Evolutionary conservation across 2,797 vertebrate genomes (phyloP).

Genomic region (Scolopax bukidnonensis): DNA sequence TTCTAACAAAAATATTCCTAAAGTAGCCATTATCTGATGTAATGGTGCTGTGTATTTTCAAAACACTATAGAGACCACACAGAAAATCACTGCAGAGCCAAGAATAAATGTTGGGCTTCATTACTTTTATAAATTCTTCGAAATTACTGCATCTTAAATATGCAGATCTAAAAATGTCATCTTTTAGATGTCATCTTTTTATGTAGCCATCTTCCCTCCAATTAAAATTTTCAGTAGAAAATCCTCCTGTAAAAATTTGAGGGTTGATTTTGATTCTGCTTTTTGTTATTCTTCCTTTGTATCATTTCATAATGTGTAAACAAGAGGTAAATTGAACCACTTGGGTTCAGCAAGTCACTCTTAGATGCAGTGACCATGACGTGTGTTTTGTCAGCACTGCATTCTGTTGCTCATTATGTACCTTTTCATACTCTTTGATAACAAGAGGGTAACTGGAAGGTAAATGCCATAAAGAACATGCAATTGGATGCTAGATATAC

Average conservation of each 20-base stretch:
- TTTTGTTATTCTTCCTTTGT: constrained; percentile 4
- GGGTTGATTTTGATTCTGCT: background rate
- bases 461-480: background rate
- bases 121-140: background rate
- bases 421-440: background rate
- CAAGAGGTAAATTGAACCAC: background rate
- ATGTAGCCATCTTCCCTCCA: background rate
- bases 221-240: background rate
- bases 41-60: background rate
- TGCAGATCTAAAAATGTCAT: background rate
- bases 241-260: background rate
- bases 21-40: background rate
- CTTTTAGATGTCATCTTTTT: background rate
- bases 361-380: rapidly evolving
- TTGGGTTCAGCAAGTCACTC: constrained; percentile 13
- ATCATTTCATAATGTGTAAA: background rate
- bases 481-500: background rate
- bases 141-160: background rate
- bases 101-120: background rate
- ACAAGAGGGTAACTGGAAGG: background rate
- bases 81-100: background rate
- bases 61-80: background rate
- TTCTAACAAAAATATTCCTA: background rate
- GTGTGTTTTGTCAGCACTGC: background rate
- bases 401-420: constrained; percentile 3